These are phyloP conservation scores for Siphonodentalium dalli DNA, from an alignment of 2,888 invertebrate genomes.

Conservation along the genomic window DNA sequence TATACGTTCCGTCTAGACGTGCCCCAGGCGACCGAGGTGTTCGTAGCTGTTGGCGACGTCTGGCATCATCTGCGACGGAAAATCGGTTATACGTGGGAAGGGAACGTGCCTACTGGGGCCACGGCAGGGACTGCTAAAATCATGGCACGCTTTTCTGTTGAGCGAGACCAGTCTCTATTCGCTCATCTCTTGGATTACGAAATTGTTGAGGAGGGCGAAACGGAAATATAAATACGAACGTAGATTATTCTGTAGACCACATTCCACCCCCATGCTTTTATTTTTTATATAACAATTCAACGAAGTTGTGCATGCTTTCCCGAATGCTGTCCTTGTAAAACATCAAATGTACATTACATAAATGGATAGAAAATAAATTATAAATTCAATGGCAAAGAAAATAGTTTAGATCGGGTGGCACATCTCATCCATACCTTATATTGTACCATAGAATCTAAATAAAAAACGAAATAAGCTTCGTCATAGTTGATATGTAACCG, in stretches of 20 bases:
- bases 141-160: slow-evolving; percentile 48
- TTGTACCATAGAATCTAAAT: too few species aligned
- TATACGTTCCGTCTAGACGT: slow-evolving; percentile 57
- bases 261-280: background rate
- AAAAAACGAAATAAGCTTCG: too few species aligned
- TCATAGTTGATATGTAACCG: too few species aligned
- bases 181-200: slow-evolving; percentile 56
- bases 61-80: slow-evolving; percentile 57
- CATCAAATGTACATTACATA: too few species aligned
- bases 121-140: slow-evolving; percentile 43
- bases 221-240: slow-evolving; percentile 52
- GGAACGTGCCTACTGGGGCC: slow-evolving; percentile 47
- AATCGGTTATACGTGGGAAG: slow-evolving; percentile 55
- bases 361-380: too few species aligned
- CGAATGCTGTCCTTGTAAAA: too few species aligned
- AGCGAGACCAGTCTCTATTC: slow-evolving; percentile 52
- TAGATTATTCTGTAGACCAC: background rate
- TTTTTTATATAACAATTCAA: background rate
- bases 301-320: too few species aligned
- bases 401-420: too few species aligned
- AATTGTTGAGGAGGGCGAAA: slow-evolving; percentile 53
- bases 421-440: too few species aligned
- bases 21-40: slow-evolving; percentile 55
- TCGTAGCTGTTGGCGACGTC: slow-evolving; percentile 52
- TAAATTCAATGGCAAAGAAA: too few species aligned